Percentiles rank a stretch among this genome's conserved stretches.
phyloP scores from a whole-genome alignment of 2,113 vertebrate genomes.

The Pholis gunnellus region DNA sequence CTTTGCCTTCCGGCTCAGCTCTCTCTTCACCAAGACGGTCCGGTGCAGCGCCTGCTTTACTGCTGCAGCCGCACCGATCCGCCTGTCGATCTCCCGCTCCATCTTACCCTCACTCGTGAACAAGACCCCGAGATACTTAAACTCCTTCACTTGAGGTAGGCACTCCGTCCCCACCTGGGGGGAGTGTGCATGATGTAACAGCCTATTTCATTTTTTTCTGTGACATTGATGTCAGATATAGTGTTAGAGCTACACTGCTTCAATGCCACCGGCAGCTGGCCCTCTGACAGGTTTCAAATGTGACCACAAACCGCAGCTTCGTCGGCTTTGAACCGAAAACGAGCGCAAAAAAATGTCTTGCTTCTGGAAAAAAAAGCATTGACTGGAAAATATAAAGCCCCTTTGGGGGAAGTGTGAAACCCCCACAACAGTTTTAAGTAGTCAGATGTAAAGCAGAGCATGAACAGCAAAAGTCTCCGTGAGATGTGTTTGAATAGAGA shows the following conservation, averaged over 20 bases:
- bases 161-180: too few relatives aligned
- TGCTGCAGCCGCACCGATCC: too few relatives aligned
- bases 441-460: neutral
- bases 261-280: slow-evolving; percentile 3
- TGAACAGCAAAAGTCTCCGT: neutral
- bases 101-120: too few relatives aligned
- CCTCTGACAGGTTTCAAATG: slow-evolving; percentile 2
- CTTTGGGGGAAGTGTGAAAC: neutral
- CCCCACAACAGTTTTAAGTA: neutral
- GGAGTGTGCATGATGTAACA: neutral
- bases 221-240: neutral
- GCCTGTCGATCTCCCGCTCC: too few relatives aligned
- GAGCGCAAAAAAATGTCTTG: neutral
- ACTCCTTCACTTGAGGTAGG: too few relatives aligned
- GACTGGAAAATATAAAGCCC: neutral
- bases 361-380: neutral
- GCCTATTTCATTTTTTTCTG: neutral
- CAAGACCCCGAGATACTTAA: too few relatives aligned
- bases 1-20: too few relatives aligned
- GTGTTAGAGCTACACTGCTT: neutral
- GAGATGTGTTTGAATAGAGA: neutral
- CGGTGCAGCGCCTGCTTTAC: too few relatives aligned
- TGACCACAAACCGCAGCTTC: slow-evolving; percentile 31
- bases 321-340: slow-evolving; percentile 6
- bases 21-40: too few relatives aligned